Conservation (phyloP, 2,797 vertebrate species). For the Chelmon rostratus region DNA sequence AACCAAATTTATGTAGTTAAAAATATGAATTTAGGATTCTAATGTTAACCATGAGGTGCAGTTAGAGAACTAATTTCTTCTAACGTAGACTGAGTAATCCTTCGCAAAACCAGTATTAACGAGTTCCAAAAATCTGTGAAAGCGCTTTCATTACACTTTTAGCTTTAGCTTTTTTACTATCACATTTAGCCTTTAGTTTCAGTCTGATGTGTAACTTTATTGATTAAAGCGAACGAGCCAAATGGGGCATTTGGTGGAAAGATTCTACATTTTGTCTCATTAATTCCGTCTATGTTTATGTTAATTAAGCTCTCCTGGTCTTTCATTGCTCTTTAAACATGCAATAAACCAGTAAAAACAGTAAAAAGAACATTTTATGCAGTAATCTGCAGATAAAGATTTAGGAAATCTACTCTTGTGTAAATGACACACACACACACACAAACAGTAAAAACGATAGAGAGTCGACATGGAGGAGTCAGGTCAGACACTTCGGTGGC, state of each 20-base stretch:
- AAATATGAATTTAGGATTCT: too few species aligned
- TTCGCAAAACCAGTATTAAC: too few species aligned
- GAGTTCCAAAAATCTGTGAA: too few species aligned
- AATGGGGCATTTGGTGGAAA: neutral
- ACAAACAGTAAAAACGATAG: neutral
- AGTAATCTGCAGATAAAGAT: neutral
- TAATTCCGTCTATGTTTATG: neutral
- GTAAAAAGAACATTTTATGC: neutral
- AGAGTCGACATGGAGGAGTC: slow-evolving; percentile 24
- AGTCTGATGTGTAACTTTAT: neutral
- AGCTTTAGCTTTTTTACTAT: too few species aligned
- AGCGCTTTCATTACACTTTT: too few species aligned
- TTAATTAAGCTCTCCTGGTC: neutral
- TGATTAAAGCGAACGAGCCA: neutral
- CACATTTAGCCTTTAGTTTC: too few species aligned
- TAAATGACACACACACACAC: slow-evolving; percentile 3
- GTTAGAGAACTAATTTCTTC: too few species aligned
- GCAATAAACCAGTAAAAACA: too few species aligned
- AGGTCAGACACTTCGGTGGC: slow-evolving; percentile 48
- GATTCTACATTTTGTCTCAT: neutral
- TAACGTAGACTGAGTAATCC: too few species aligned
- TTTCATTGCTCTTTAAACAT: neutral
- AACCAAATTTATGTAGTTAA: too few species aligned
- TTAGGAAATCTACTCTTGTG: neutral
- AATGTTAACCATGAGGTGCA: too few species aligned